Percentiles rank a stretch among this genome's conserved stretches.
phyloP scores from a whole-genome alignment of 2,888 invertebrate genomes.

The Thelaira solivaga region DNA sequence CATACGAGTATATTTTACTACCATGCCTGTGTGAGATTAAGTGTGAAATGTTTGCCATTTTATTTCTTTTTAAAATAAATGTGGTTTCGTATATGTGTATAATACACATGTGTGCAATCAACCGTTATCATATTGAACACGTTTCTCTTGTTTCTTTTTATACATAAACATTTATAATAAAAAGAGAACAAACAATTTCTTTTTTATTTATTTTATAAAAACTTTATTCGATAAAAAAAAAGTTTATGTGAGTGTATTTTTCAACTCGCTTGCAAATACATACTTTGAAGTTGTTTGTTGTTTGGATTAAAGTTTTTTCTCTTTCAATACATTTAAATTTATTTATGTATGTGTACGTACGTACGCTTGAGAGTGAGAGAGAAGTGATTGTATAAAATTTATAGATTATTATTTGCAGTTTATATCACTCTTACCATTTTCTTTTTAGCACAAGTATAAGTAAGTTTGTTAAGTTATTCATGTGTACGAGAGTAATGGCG shows the following conservation, averaged over 20 bases:
- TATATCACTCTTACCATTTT: conserved; percentile 33
- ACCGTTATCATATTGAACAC: conserved; percentile 67
- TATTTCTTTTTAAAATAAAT: neutral
- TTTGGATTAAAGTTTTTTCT: conserved; percentile 24
- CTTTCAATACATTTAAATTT: conserved; percentile 25
- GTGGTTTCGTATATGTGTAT: neutral
- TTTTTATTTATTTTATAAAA: conserved; percentile 9
- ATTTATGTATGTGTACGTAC: neutral
- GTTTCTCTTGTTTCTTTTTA: conserved; percentile 37
- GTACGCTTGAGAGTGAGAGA: neutral
- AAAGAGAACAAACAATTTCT: conserved; percentile 21
- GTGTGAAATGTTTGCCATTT: conserved; percentile 27
- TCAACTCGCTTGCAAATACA: conserved; percentile 38
- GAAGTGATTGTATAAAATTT: conserved; percentile 21
- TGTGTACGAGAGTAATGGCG: conserved; percentile 35
- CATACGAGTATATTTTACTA: conserved; percentile 5
- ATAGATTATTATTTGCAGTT: conserved; percentile 46
- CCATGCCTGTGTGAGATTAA: neutral
- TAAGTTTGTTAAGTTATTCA: conserved; percentile 18
- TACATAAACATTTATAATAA: conserved; percentile 40
- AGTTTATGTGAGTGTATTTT: conserved; percentile 28
- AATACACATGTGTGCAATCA: conserved; percentile 67
- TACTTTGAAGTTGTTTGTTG: conserved; percentile 42
- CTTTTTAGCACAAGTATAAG: neutral
- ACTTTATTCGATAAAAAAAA: conserved; percentile 48